Evolutionary conservation across 1,140 invertebrate genomes (phyloP), one percentile per base, ranked within the genome.

Genomic region (Myzus persicae): DNA sequence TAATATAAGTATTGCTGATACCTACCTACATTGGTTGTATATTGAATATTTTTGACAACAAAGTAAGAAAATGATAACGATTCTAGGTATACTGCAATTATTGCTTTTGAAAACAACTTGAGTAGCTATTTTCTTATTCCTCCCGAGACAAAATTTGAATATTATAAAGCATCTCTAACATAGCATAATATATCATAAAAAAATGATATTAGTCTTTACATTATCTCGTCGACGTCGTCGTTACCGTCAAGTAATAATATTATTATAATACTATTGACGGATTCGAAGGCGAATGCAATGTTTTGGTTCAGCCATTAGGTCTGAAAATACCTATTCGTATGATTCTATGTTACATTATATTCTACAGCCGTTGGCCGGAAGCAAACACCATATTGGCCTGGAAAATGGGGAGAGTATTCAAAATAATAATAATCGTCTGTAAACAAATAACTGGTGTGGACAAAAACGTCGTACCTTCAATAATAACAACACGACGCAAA

Each of bases 1-100:
- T n/a, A 87, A 87, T 26, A 87, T 36, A 11, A 24, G 51, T 51
- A 51, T 44, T 51, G n/a, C 87, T 89, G 87, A 89, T 89, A 54
- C 18, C 76, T 38, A 22, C 36, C 76, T 38, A 22, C 36, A 36
- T 24, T 40, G n/a, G 11, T 89, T 36, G n/a, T 38, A 5, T 89
- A 51, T 26, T 44, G 46, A 54, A 89, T 54, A 36, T 89, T 89
- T 89, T 89, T 89, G 87, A 89, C 87, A 89, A 48, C 31, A 88
- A 88, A 87, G 48, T 48, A 20, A 22, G 44, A 48, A 88, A 54
- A 54, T 38, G 87, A 89, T 89, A 87, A 89, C 46, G 46, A 54
- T 89, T 89, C 46, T 89, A 51, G 22, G 87, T 89, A 89, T 44
- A 54, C 22, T 8, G 40, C 38, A 85, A 31, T 85, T 44, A 85